A percentile compares a stretch with the other conserved stretches of the same genome.
Conservation (phyloP, 2,797 vertebrate species). For the Aldrovandia affinis region DNA sequence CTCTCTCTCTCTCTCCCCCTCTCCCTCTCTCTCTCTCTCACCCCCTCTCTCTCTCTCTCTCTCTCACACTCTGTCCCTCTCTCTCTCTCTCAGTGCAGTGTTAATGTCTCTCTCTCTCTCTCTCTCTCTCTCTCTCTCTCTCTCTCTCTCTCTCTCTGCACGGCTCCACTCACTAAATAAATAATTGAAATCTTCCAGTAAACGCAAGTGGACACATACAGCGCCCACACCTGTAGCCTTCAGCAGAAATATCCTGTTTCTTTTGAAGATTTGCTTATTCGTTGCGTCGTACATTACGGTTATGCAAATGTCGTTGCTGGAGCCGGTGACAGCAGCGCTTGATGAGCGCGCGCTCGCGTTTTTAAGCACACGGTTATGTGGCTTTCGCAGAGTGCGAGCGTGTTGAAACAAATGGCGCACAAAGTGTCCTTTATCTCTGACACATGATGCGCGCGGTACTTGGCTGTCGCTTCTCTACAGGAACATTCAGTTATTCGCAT, state of each 20-base stretch:
- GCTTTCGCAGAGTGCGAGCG: neutral
- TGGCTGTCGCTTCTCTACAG: neutral
- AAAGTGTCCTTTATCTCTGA: neutral
- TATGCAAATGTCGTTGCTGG: constrained; percentile 13
- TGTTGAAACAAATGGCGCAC: neutral
- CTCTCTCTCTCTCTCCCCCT: too few relatives aligned
- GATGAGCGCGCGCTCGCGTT: neutral
- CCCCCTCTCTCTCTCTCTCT: too few relatives aligned
- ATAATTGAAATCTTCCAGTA: neutral
- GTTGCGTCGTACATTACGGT: neutral
- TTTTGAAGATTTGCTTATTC: constrained; percentile 11
- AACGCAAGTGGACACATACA: neutral
- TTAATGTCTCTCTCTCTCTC: too few relatives aligned
- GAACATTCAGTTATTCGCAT: constrained; percentile 8
- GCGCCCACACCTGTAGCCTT: constrained; percentile 14
- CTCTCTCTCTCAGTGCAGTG: too few relatives aligned
- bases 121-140: neutral
- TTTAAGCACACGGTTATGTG: neutral
- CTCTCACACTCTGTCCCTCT: too few relatives aligned
- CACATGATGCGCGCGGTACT: neutral
- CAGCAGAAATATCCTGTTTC: constrained; percentile 2
- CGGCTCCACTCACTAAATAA: neutral
- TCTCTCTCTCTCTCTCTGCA: neutral
- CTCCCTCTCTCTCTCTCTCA: too few relatives aligned
- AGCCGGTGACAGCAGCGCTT: neutral